phyloP scores from a whole-genome alignment of 2,797 vertebrate genomes.

The Leptatherina wallacei region DNA sequence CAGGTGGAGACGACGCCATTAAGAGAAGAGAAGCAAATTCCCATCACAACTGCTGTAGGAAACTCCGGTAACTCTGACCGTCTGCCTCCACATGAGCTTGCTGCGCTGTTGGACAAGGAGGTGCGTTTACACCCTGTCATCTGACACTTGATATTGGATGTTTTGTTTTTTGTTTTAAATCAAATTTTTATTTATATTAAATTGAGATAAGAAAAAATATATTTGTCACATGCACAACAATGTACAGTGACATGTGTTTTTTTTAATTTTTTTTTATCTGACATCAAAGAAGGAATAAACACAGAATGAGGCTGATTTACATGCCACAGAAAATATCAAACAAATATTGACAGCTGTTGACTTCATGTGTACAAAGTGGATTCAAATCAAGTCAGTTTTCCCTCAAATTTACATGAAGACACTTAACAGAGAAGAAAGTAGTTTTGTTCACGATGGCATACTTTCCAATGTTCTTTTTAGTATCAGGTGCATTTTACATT shows the following conservation, averaged over 20 bases:
- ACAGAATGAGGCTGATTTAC: no score
- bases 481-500: neutral
- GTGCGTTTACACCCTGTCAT: conserved; percentile 67
- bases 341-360: no score
- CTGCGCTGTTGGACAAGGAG: conserved; percentile 91
- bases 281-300: no score
- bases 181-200: neutral
- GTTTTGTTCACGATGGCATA: no score
- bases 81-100: conserved; percentile 87
- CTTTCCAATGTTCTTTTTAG: neutral
- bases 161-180: no score
- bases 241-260: no score
- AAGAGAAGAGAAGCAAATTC: conserved; percentile 95
- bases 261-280: no score
- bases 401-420: no score
- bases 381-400: no score
- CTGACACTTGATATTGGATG: neutral
- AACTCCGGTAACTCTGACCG: conserved; percentile 77
- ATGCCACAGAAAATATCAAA: no score
- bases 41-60: conserved; percentile 79
- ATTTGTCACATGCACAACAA: neutral
- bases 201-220: neutral
- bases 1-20: conserved; percentile 95
- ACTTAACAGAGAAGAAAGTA: no score
- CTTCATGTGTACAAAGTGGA: no score